Base-by-base conservation (phyloP, 1,140 invertebrate genomes). In the Plectrocnemia conspersa region DNA sequence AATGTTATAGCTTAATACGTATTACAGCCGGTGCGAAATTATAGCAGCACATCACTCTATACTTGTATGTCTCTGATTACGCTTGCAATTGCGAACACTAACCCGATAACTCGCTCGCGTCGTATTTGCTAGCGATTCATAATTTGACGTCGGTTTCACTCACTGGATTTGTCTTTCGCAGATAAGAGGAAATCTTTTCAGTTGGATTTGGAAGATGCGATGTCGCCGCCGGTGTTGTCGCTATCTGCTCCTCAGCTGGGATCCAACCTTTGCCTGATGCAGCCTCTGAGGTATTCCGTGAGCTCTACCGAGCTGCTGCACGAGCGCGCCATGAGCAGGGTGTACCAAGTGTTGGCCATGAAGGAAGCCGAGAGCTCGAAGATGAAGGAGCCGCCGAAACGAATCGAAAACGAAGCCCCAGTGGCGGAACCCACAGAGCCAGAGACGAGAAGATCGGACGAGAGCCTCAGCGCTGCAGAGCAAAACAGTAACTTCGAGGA, bases 301-400 rank as follows among this genome's bases (percentile, higher is more conserved):
- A 90, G 88, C 64, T 90, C 88, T 0, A 87, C 85, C 0, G 88
- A 90, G 64, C 70, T 90, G 5, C 71, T 91, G 1, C 86, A 89
- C 62, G 87, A 89, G 64, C 77, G 79, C 16, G 84, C 85, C 2
- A 88, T 90, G 83, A 83, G 83, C 9, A 73, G 86, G 18, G 86
- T 90, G 59, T 86, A 87, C 62, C 78, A 85, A 66, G 86, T 84
- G 1, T 79, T 85, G 0, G 82, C 82, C 22, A 74, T 82, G 45
- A 83, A 88, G 67, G 82, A 89, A 70, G 78, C 80, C 15, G 77
- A 81, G 65, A 73, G 75, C 38, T 63, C 64, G 2, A 70, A 68
- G 38, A n/a, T 10, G 35, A 38, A 11, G 15, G 15, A 5, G 35
- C 5, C 9, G 35, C 6, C 7, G 35, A 38, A 38, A 15, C 9